A percentile compares a stretch with the other conserved stretches of the same genome.
Conservation (phyloP, 2,797 vertebrate species). For the Acrossocheilus fasciatus region DNA sequence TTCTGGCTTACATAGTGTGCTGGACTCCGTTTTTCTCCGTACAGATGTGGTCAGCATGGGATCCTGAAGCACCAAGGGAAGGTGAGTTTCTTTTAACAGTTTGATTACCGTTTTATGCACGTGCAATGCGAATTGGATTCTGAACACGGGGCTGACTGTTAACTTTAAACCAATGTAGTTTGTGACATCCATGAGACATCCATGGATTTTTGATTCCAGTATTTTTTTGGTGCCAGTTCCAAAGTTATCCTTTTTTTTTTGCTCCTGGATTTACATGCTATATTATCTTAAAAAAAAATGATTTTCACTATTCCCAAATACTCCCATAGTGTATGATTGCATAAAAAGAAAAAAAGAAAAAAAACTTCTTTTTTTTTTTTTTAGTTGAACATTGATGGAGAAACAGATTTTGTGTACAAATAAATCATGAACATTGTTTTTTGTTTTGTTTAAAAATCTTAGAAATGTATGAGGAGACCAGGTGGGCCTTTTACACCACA, state of each 20-base stretch:
- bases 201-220: neutral
- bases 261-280: neutral
- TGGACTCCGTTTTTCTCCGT: slow-evolving; percentile 99
- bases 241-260: neutral
- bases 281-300: too few relatives aligned
- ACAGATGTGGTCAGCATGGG: slow-evolving; percentile 99
- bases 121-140: neutral
- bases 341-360: too few relatives aligned
- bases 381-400: neutral
- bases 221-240: neutral
- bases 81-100: slow-evolving; percentile 76
- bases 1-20: slow-evolving; percentile 93
- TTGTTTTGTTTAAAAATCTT: neutral
- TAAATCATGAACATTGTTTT: neutral
- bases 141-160: neutral
- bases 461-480: neutral
- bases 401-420: neutral
- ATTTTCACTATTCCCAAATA: too few relatives aligned
- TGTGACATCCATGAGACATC: neutral
- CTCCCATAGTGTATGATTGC: too few relatives aligned
- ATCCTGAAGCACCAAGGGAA: slow-evolving; percentile 90
- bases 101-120: neutral
- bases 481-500: neutral
- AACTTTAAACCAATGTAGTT: neutral
- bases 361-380: neutral